Percentiles rank a stretch among this genome's conserved stretches.
Evolutionary conservation across 64 coral and sea anemone species (phyloP).

Genomic region (Porites australiensis): DNA sequence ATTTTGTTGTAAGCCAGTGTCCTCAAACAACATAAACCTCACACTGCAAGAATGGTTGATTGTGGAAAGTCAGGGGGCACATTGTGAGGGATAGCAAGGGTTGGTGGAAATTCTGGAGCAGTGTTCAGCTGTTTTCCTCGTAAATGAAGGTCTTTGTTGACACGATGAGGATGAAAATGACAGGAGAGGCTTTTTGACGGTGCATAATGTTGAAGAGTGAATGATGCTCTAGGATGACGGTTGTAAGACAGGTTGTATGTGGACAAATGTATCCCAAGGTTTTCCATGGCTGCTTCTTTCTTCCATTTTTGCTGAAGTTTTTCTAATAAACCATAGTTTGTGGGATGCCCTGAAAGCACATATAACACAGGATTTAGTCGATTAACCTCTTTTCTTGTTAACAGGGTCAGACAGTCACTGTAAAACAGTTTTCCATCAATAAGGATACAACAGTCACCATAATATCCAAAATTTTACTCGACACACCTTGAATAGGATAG

Average conservation of each 20-base stretch:
- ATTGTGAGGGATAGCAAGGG: constrained; percentile 67
- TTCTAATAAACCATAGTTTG: constrained; percentile 93
- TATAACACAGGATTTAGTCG: neutral
- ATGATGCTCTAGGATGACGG: constrained; percentile 68
- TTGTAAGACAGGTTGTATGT: constrained; percentile 86
- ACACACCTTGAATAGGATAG: constrained; percentile 89
- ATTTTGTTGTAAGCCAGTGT: too few species aligned
- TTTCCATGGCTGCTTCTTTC: constrained; percentile 87
- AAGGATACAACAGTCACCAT: too few species aligned
- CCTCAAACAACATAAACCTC: neutral
- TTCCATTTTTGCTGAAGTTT: constrained; percentile 96
- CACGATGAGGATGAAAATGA: constrained; percentile 89
- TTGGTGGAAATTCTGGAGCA: constrained; percentile 72
- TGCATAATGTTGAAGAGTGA: constrained; percentile 75
- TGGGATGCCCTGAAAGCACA: constrained; percentile 73
- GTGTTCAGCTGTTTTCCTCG: constrained; percentile 70
- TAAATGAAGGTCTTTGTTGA: constrained; percentile 90
- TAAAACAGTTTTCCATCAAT: too few species aligned
- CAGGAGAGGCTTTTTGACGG: constrained; percentile 76
- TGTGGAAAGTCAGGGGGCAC: constrained; percentile 54
- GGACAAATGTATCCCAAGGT: constrained; percentile 74
- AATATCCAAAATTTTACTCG: neutral
- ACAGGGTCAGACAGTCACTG: too few species aligned
- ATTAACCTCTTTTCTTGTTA: too few species aligned
- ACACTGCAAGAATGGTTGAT: constrained; percentile 30